Evolutionary conservation across 2,797 vertebrate genomes (phyloP).

Genomic region (Uromys caudimaculatus): DNA sequence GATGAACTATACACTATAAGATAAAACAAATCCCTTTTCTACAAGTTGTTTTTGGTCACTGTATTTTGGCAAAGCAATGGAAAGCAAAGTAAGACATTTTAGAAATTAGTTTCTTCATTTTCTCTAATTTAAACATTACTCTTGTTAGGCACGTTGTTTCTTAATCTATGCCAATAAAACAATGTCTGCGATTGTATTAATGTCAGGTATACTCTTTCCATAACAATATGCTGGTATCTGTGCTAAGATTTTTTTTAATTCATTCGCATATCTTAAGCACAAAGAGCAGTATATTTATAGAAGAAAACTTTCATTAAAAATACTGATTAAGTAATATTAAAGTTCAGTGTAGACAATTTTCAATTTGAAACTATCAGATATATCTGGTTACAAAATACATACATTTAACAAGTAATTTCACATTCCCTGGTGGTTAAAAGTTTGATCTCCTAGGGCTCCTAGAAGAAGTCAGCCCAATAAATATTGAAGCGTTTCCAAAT

Average conservation of each 20-base stretch:
- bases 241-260: neutral
- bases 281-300: neutral
- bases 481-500: neutral
- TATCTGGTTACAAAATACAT: conserved; percentile 8
- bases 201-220: neutral
- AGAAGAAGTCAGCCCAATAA: neutral
- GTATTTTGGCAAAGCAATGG: neutral
- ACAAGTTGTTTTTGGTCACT: neutral
- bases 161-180: neutral
- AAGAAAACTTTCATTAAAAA: neutral
- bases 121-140: neutral
- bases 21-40: neutral
- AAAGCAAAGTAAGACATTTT: neutral
- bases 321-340: neutral
- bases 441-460: conserved; percentile 22
- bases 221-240: neutral
- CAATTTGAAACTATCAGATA: conserved; percentile 41
- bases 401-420: conserved; percentile 40
- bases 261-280: neutral
- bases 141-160: neutral
- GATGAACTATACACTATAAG: neutral
- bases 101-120: neutral
- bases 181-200: neutral
- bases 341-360: neutral
- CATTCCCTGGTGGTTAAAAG: neutral